phyloP scores from a whole-genome alignment of 2,113 vertebrate species.

The Bungarus multicinctus region DNA sequence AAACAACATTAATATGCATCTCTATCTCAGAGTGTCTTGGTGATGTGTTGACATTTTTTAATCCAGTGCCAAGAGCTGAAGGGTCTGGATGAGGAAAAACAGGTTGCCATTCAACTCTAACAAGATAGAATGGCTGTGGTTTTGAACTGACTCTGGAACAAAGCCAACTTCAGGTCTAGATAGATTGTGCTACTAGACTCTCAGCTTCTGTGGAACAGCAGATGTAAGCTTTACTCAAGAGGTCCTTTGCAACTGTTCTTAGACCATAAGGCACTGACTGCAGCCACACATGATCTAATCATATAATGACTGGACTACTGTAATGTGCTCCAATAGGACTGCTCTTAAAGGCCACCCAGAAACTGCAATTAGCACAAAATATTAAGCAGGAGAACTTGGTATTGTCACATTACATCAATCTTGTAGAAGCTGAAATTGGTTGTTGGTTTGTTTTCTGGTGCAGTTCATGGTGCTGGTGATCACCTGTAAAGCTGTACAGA shows the following conservation, averaged over 20 bases:
- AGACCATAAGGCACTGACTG: background rate
- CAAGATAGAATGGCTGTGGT: background rate
- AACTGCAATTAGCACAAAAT: background rate
- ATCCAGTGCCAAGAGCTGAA: background rate
- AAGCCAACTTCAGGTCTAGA: background rate
- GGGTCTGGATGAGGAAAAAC: background rate
- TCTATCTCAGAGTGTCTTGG: background rate
- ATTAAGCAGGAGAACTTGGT: background rate
- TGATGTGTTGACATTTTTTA: background rate
- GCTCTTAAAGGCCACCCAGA: too few relatives aligned
- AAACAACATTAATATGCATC: background rate
- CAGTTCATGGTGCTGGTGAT: background rate
- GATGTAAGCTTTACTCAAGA: background rate
- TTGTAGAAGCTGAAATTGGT: background rate
- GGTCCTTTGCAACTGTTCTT: background rate
- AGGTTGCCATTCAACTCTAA: background rate
- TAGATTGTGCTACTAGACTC: background rate
- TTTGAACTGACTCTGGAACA: background rate
- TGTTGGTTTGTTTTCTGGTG: background rate
- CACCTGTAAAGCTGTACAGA: background rate
- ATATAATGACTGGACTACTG: too few relatives aligned
- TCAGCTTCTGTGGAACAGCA: background rate
- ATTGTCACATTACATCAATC: background rate
- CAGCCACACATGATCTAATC: too few relatives aligned
- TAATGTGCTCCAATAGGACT: too few relatives aligned